Percentiles rank a stretch among this genome's conserved stretches.
phyloP scores from a whole-genome alignment of 1,140 invertebrate genomes.

The Microplitis demolitor region DNA sequence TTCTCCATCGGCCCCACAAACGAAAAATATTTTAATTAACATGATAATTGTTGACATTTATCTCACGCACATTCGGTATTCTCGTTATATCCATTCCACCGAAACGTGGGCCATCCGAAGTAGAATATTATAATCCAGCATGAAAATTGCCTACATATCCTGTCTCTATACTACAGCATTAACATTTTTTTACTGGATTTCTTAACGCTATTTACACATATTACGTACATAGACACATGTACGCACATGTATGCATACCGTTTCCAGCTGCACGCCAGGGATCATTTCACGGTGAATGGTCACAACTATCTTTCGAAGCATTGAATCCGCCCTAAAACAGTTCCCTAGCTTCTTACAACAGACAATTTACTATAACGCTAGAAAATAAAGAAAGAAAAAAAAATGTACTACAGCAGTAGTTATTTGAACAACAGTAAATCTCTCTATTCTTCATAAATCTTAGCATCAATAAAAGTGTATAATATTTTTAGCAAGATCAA shows the following conservation, averaged over 20 bases:
- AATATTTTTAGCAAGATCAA: no score
- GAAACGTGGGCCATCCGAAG: not conserved
- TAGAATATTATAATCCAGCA: not conserved
- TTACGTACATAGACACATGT: not conserved
- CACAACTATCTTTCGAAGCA: slow-evolving; percentile 16
- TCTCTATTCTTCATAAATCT: not conserved
- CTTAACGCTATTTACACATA: not conserved
- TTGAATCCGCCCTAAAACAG: not conserved
- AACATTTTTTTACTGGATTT: slow-evolving; percentile 1
- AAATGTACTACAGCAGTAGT: not conserved
- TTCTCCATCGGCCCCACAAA: no score
- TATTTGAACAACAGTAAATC: not conserved
- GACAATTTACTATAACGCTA: not conserved
- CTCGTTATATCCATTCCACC: not conserved
- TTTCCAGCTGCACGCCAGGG: slow-evolving; percentile 16
- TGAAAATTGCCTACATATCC: slow-evolving; percentile 3
- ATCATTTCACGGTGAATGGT: slow-evolving; percentile 26
- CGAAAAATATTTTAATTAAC: no score
- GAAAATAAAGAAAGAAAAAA: not conserved
- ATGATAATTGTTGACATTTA: not conserved
- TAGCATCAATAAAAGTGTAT: no score
- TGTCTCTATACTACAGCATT: not conserved
- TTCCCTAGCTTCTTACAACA: not conserved
- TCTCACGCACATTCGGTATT: not conserved
- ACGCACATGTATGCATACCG: no score